A percentile compares a stretch with the other conserved stretches of the same genome.
phyloP scores from a whole-genome alignment of 2,113 vertebrate species.

The Mastomys coucha region DNA sequence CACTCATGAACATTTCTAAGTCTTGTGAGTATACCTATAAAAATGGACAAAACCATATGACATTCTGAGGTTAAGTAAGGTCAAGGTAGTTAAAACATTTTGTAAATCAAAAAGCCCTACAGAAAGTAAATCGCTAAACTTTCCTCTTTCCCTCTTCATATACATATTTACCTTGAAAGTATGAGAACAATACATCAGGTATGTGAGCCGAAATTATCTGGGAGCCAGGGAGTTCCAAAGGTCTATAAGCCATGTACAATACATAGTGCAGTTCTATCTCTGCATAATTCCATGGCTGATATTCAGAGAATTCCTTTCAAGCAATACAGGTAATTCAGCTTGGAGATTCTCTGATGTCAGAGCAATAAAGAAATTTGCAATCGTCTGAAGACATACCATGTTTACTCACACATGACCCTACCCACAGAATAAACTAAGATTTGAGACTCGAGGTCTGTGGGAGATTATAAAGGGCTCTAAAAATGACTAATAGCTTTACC shows the following conservation, averaged over 20 bases:
- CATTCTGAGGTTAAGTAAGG: background rate
- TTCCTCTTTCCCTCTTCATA: background rate
- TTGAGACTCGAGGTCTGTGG: background rate
- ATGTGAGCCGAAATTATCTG: constrained; percentile 8
- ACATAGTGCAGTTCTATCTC: background rate
- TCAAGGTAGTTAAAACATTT: background rate
- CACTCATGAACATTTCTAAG: constrained; percentile 21
- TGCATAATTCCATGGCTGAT: background rate
- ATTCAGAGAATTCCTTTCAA: background rate
- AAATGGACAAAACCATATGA: background rate
- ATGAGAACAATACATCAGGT: background rate
- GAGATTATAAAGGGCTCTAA: background rate
- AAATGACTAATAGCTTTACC: background rate
- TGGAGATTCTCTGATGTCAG: background rate
- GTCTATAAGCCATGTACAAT: background rate
- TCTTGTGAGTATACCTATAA: background rate
- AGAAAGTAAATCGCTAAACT: background rate
- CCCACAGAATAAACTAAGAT: background rate
- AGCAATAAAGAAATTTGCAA: background rate
- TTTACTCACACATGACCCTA: background rate
- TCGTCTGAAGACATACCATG: background rate
- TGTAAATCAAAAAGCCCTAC: background rate
- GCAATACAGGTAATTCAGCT: background rate
- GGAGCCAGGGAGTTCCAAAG: background rate
- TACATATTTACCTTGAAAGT: background rate